Conservation (phyloP, 2,797 vertebrate species). For the Epinephelus awoara region DNA sequence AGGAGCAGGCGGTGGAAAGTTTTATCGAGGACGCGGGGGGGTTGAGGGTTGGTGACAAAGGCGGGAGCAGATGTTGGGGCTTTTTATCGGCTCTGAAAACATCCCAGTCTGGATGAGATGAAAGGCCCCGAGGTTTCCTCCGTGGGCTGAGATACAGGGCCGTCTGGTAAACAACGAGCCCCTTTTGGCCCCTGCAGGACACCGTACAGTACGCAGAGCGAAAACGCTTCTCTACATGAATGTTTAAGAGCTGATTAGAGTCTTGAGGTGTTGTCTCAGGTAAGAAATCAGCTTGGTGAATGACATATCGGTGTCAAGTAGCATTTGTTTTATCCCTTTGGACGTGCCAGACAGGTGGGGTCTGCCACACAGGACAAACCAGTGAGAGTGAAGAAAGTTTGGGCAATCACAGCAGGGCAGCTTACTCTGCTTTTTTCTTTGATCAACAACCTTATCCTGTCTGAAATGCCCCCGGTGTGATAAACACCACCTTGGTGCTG, state of each 20-base stretch:
- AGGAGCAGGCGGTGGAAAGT: conserved; percentile 59
- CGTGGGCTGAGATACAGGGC: conserved; percentile 41
- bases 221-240: conserved; percentile 7
- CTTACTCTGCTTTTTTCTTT: conserved; percentile 36
- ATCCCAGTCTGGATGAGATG: conserved; percentile 73
- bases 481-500: conserved; percentile 55
- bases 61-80: conserved; percentile 77
- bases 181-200: conserved; percentile 66
- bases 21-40: conserved; percentile 41
- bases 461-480: conserved; percentile 23
- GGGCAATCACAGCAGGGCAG: conserved; percentile 24
- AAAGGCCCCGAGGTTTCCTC: conserved; percentile 67
- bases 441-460: conserved; percentile 47
- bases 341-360: conserved; percentile 47
- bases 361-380: not conserved
- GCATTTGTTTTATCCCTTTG: conserved; percentile 52
- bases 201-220: conserved; percentile 4
- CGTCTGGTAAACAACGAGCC: conserved; percentile 53
- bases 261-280: conserved; percentile 37
- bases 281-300: not conserved
- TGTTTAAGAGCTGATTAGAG: conserved; percentile 23
- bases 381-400: not conserved
- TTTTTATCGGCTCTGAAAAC: conserved; percentile 75
- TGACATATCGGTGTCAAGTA: conserved; percentile 64
- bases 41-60: conserved; percentile 61